Evolutionary conservation across 37 sponge, comb jelly and placozoan genomes (phyloP), one percentile per base, ranked within the genome.

Genomic region (Ianthella basta): DNA sequence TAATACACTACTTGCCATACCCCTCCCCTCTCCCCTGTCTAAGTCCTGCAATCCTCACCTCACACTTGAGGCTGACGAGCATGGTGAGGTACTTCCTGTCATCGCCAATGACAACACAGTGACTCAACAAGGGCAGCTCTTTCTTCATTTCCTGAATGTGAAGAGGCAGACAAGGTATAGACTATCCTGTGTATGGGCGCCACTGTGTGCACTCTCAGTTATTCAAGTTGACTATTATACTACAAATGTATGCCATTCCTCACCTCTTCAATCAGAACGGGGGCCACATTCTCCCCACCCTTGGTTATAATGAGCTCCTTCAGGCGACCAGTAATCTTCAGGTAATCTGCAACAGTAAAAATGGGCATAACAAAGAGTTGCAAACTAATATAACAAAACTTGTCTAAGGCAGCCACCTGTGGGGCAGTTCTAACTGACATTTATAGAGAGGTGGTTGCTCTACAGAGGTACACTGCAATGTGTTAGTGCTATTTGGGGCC

Each of bases 241-340:
- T n/a, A n/a, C n/a, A n/a, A n/a, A n/a, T n/a, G n/a, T n/a, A n/a
- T n/a, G n/a, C n/a, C n/a, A n/a, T n/a, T 44, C 50, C 50, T 44
- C 50, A 88, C 94, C 61, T 91, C 86, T 84, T 98, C 99, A 54
- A 98, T 94, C 3, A 93, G 90, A 0, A 98, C 93, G 0, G 99
- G 99, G 37, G 99, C 97, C 34, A 98, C 78, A 72, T 98, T 98
- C 90, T 98, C 98, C 15, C 98, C 98, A 8, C 98, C 98, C 25
- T 90, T 81, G 14, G 99, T 98, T 39, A 98, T 95, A 38, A 98
- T 80, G 63, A 98, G 85, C 89, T 98, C 98, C 85, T 97, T 97
- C 67, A 92, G 85, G 19, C 98, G 89, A 34, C 98, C 98, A 79
- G 98, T 97, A 80, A 97, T 95, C 60, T 77, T 89, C 78, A 94